Base-by-base conservation (phyloP, 1,140 invertebrate genomes). In the Sitodiplosis mosellana region DNA sequence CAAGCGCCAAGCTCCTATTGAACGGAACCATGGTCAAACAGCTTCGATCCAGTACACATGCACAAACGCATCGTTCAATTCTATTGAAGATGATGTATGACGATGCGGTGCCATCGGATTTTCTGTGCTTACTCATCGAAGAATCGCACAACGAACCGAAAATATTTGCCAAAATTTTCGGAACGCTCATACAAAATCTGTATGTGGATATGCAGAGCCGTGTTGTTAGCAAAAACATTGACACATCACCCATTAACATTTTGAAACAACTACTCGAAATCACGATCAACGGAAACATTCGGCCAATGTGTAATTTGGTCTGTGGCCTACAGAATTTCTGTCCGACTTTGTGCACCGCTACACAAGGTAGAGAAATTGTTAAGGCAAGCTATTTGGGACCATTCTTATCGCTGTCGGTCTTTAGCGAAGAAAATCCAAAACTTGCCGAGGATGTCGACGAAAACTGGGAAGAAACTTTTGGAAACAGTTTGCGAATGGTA, bases 381-480 rank as follows among this genome's bases (percentile, higher is more conserved):
- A 76, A 77, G 47, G 77, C 81, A 3, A 84, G 87, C 27, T 91
- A 80, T 54, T 70, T 97, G 1, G 90, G 89, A 19, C 87, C 90
- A 0, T 95, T 97, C 60, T 69, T 96, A 20, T 78, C 77, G 10
- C 73, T 94, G 0, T 93, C 90, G 0, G 73, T 93, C 0, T 94
- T 95, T 62, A 87, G 85, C 27, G 90, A 95, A 63, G 92, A 96
- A 62, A 86, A 91, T 60, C 77, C 82, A 0, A 78, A 80, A 54
- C 75, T 89, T 11, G 83, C 81, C 0, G 74, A 76, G 19, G 59
- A 52, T 10, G 74, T 27, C 27, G 27, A 27, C 27, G 27, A 27
- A 27, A 27, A 27, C 10, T 27, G 27, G 27, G 27, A 27, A 27
- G 27, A 27, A 27, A 27, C 27, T 5, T 27, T 3, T 27, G 27